phyloP scores from a whole-genome alignment of 2,113 vertebrate species.

The Todiramphus chloris region DNA sequence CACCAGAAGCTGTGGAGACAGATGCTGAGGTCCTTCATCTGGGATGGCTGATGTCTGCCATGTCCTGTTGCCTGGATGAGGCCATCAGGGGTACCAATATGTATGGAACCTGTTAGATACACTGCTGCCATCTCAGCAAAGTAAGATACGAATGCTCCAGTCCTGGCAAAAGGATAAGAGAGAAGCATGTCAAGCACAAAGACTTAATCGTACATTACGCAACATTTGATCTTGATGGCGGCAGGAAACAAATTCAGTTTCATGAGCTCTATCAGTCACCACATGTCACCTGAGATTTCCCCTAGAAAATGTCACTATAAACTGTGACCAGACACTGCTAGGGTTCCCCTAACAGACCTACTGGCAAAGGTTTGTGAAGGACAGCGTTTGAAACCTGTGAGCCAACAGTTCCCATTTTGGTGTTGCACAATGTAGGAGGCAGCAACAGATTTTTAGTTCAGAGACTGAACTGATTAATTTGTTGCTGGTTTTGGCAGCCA shows the following conservation, averaged over 20 bases:
- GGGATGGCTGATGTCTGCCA: neutral
- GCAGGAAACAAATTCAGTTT: neutral
- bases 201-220: neutral
- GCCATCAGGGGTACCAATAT: neutral
- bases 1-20: neutral
- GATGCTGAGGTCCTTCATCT: neutral
- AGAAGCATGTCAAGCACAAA: neutral
- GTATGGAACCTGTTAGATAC: fast-evolving
- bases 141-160: neutral
- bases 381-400: fast-evolving
- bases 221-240: neutral
- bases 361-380: neutral
- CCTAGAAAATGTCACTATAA: neutral
- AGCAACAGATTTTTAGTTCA: neutral
- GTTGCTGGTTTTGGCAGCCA: neutral
- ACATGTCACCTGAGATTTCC: neutral
- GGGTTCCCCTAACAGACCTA: neutral
- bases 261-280: neutral
- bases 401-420: neutral
- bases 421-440: neutral
- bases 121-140: neutral
- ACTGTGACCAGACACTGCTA: neutral
- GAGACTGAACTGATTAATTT: neutral
- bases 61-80: neutral
- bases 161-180: neutral